Base-by-base conservation (phyloP, 2,113 vertebrate species). In the Siphamia tubifer region DNA sequence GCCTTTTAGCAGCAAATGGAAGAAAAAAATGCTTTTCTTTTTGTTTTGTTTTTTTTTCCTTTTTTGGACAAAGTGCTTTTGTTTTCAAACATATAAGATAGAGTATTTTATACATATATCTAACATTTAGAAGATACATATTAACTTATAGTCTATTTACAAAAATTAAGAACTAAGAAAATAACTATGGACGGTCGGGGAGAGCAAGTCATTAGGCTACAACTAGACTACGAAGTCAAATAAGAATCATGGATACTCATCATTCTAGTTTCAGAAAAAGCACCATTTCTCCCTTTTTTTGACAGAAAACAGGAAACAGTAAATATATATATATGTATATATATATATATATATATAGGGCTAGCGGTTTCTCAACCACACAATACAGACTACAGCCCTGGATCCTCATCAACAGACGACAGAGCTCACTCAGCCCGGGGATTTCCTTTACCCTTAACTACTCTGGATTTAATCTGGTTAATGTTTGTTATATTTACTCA, bases 1-100 rank as follows among this genome's bases (percentile, higher is more conserved):
- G 94, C 95, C 95, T 92, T 96, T 89, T 98, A 99, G 97, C 97
- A 98, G 96, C 97, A 98, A 96, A 96, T 96, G 95, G 96, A 95
- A 98, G 95, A 94, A 96, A 96, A 95, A 96, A 96, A 90, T 85
- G 79, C 74, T 89, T 85, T 84, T 81, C 45, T 88, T 91, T 83
- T 75, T 63, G 60, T 88, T 88, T 89, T 75, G 89, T 83, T 84
- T 87, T 84, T 88, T 91, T 92, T 89, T 88, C 84, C 83, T 92
- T 96, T 93, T 94, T 88, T 85, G 94, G 94, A 96, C 97, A 98
- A 94, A 99, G 96, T 98, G 96, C 96, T 96, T 95, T 94, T 93
- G 93, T 94, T 94, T 94, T 96, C 88, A 96, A 94, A 95, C 94
- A 97, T 95, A 94, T 94, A 96, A 88, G 84, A 90, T 85, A 96